These are phyloP conservation scores for Rhyacophila brunnea DNA, from an alignment of 1,140 invertebrate species.

Conservation along the genomic window DNA sequence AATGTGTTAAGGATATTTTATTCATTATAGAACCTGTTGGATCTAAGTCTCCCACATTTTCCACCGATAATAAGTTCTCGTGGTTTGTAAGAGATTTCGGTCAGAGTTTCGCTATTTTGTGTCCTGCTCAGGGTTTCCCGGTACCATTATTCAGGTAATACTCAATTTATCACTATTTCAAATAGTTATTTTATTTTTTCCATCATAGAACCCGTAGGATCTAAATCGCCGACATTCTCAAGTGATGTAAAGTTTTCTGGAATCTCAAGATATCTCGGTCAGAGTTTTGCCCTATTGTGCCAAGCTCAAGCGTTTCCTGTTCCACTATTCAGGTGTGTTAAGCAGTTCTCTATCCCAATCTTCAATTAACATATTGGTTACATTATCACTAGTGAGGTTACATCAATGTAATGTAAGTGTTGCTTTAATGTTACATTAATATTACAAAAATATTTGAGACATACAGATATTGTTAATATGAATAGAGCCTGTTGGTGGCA, in stretches of 20 bases:
- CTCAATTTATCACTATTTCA: constrained; percentile 32
- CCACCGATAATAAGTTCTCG: constrained; percentile 50
- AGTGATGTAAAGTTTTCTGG: constrained; percentile 61
- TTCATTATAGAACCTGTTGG: constrained; percentile 48
- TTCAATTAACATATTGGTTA: constrained; percentile 60
- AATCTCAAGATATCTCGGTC: constrained; percentile 54
- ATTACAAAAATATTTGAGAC: constrained; percentile 36
- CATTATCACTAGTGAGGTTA: too few species aligned
- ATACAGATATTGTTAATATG: constrained; percentile 9
- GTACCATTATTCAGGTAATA: constrained; percentile 54
- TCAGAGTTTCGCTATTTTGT: constrained; percentile 50
- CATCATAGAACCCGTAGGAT: constrained; percentile 67
- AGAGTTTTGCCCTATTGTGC: constrained; percentile 65
- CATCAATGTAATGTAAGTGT: too few species aligned
- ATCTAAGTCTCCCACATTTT: constrained; percentile 49
- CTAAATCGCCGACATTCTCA: constrained; percentile 67
- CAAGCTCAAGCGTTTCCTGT: constrained; percentile 73
- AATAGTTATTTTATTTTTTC: constrained; percentile 39
- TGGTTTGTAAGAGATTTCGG: constrained; percentile 47
- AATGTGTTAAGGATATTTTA: constrained; percentile 17
- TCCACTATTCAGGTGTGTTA: constrained; percentile 58
- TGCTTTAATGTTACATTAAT: too few species aligned
- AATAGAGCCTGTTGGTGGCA: constrained; percentile 64
- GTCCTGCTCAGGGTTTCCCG: constrained; percentile 55
- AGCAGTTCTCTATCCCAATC: constrained; percentile 61